phyloP scores from a whole-genome alignment of 2,113 vertebrate species.

The Patagioenas fasciata region DNA sequence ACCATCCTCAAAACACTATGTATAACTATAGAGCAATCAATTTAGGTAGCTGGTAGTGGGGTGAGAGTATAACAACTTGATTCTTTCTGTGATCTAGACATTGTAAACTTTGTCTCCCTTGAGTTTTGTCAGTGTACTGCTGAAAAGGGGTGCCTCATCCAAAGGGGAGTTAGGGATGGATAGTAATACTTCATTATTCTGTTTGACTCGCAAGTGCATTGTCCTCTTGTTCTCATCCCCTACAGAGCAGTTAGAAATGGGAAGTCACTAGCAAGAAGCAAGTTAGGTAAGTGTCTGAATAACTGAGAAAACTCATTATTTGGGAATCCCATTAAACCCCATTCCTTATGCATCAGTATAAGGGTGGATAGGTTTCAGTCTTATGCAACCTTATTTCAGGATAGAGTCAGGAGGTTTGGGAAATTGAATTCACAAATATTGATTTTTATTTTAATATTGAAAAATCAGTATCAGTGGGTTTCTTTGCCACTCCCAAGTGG shows the following conservation, averaged over 20 bases:
- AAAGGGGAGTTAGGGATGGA: background rate
- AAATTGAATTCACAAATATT: background rate
- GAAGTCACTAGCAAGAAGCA: background rate
- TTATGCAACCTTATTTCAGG: background rate
- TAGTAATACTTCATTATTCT: background rate
- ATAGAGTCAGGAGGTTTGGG: background rate
- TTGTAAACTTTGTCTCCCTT: background rate
- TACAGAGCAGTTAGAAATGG: background rate
- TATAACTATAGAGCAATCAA: background rate
- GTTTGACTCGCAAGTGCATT: background rate
- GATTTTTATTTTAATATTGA: background rate
- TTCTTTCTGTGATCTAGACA: background rate
- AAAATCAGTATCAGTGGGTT: background rate
- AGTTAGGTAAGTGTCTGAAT: background rate
- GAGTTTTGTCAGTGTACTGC: background rate
- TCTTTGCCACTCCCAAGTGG: fast-evolving
- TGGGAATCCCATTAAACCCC: background rate
- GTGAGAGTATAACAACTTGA: background rate
- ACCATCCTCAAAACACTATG: background rate
- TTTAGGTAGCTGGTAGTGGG: background rate
- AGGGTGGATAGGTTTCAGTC: background rate
- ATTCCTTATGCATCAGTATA: background rate
- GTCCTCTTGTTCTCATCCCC: background rate
- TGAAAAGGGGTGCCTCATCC: background rate
- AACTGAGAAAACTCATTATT: background rate